Percentiles rank a stretch among this genome's conserved stretches.
These are phyloP conservation scores for Gastrophryne carolinensis DNA, from an alignment of 2,797 vertebrate genomes.

Conservation along the genomic window DNA sequence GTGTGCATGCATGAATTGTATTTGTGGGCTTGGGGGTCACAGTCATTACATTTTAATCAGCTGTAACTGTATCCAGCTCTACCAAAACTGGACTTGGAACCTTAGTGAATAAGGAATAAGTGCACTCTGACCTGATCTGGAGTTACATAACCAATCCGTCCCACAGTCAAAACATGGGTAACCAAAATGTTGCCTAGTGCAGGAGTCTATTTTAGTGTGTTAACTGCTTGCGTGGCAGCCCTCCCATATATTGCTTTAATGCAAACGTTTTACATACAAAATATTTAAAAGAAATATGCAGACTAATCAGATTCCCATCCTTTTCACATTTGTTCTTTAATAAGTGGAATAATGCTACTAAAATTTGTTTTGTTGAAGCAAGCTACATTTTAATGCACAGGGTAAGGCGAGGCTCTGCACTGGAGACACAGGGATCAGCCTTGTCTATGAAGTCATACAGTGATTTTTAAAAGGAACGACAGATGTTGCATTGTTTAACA, in stretches of 20 bases:
- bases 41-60: no score
- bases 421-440: conserved; percentile 14
- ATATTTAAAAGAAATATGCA: conserved; percentile 21
- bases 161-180: no score
- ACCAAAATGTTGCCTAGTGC: no score
- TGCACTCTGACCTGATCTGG: no score
- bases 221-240: no score
- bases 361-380: conserved; percentile 43
- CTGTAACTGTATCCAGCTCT: no score
- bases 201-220: no score
- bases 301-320: conserved; percentile 46
- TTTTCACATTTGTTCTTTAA: conserved; percentile 41
- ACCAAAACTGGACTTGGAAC: no score
- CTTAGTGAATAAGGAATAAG: no score
- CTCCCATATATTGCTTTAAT: conserved; percentile 15
- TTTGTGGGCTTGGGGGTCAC: no score
- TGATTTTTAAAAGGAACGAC: conserved; percentile 36
- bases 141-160: no score
- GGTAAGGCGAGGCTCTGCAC: neutral
- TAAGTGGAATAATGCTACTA: conserved; percentile 37
- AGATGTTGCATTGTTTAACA: conserved; percentile 31
- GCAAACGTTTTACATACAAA: conserved; percentile 27
- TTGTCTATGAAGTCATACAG: conserved; percentile 20
- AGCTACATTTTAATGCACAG: conserved; percentile 43
- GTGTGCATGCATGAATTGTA: no score